These are phyloP conservation scores for Choloepus hoffmanni DNA, from an alignment of 2,113 vertebrate species.

Conservation along the genomic window DNA sequence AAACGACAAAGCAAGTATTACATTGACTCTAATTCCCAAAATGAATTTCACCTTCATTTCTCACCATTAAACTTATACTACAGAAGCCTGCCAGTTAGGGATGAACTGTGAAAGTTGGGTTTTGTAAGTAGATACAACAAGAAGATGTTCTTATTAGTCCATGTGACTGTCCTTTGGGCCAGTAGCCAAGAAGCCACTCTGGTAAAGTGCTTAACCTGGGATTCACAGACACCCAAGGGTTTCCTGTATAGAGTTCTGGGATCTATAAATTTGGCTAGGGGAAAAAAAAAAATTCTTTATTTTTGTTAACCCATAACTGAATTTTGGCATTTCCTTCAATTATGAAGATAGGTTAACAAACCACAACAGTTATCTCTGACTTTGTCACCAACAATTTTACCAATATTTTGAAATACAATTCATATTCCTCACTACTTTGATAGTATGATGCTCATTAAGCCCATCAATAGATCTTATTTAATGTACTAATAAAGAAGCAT, in stretches of 20 bases:
- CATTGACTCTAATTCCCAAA: not conserved
- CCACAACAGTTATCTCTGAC: not conserved
- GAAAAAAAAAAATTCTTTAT: not conserved
- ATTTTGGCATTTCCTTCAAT: constrained; percentile 27
- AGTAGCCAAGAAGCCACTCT: not conserved
- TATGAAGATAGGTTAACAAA: constrained; percentile 15
- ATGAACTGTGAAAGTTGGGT: not conserved
- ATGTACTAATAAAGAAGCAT: not conserved
- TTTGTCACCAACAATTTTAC: not conserved
- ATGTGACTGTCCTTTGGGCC: not conserved
- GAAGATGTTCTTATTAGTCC: not conserved
- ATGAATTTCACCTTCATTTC: not conserved
- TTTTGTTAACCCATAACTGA: not conserved
- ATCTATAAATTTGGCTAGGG: not conserved
- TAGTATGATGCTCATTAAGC: not conserved
- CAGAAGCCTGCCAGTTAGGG: not conserved
- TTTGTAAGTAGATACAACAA: not conserved
- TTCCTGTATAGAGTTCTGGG: not conserved
- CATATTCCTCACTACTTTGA: constrained; percentile 14
- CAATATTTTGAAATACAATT: constrained; percentile 37
- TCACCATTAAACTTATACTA: not conserved
- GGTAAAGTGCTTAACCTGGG: not conserved
- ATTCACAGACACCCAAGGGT: not conserved
- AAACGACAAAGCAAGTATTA: not conserved
- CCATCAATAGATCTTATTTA: constrained; percentile 19